These are phyloP conservation scores for Antheraea assamensis DNA, from an alignment of 2,888 invertebrate species.

Conservation along the genomic window DNA sequence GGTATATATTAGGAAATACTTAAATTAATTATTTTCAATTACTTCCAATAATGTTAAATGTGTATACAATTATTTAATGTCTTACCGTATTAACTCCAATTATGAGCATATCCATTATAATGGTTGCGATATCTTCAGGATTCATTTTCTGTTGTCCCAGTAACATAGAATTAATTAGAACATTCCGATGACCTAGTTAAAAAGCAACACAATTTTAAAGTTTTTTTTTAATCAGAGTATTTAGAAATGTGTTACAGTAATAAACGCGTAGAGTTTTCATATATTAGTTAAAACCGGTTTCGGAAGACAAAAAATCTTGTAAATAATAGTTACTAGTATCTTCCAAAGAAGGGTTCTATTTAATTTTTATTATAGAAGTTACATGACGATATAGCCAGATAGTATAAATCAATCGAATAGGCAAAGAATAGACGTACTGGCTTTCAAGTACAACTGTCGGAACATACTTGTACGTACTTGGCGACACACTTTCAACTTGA, in stretches of 20 bases:
- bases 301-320: not conserved
- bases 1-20: too few species aligned
- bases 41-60: not conserved
- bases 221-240: not conserved
- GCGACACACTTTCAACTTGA: too few species aligned
- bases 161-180: constrained; percentile 81
- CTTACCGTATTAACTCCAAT: constrained; percentile 85
- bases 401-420: too few species aligned
- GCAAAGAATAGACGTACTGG: too few species aligned
- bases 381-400: too few species aligned
- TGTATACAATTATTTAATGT: constrained; percentile 12
- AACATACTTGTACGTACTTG: too few species aligned
- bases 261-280: not conserved
- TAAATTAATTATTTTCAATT: not conserved
- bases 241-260: too few species aligned
- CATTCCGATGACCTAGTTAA: constrained; percentile 37
- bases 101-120: constrained; percentile 85
- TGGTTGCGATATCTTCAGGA: constrained; percentile 83
- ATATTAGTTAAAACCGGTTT: not conserved
- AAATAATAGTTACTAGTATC: too few species aligned
- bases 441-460: too few species aligned
- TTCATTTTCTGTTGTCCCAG: constrained; percentile 77
- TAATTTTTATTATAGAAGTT: too few species aligned
- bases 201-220: not conserved
- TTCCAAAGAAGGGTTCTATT: too few species aligned